A percentile compares a stretch with the other conserved stretches of the same genome.
Conservation (phyloP, 2,888 invertebrate genomes). For the Lampropteryx suffumata region DNA sequence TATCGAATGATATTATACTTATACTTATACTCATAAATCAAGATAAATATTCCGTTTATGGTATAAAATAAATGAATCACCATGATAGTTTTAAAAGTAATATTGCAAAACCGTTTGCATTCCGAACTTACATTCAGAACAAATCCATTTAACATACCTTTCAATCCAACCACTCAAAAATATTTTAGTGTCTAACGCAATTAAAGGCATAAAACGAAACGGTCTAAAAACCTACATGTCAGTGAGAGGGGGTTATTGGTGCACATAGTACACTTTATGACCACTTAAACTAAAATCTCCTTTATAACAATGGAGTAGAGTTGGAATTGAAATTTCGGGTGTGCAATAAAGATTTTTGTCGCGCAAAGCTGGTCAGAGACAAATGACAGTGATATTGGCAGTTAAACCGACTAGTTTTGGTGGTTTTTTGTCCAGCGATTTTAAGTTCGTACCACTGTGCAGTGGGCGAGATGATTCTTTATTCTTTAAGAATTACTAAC, state of each 20-base stretch:
- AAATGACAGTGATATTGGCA: conserved; percentile 70
- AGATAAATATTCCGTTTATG: too few species aligned
- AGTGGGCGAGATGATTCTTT: conserved; percentile 36
- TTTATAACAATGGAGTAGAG: conserved; percentile 35
- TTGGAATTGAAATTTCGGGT: conserved; percentile 29
- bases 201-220: conserved; percentile 53
- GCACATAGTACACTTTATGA: conserved; percentile 35
- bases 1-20: too few species aligned
- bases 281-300: conserved; percentile 12
- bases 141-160: conserved; percentile 39
- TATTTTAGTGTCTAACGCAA: conserved; percentile 59
- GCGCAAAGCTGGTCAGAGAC: conserved; percentile 56
- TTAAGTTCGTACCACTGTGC: conserved; percentile 48
- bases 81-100: too few species aligned
- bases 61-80: too few species aligned
- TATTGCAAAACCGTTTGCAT: too few species aligned
- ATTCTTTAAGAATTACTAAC: too few species aligned
- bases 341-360: conserved; percentile 40
- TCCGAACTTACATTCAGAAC: conserved; percentile 11
- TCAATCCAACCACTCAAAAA: conserved; percentile 57
- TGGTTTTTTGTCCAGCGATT: conserved; percentile 48
- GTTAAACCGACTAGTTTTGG: conserved; percentile 54
- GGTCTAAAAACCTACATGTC: conserved; percentile 57
- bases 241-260: conserved; percentile 58
- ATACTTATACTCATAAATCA: too few species aligned